phyloP scores from a whole-genome alignment of 2,888 invertebrate species.

The Tachina grossa region DNA sequence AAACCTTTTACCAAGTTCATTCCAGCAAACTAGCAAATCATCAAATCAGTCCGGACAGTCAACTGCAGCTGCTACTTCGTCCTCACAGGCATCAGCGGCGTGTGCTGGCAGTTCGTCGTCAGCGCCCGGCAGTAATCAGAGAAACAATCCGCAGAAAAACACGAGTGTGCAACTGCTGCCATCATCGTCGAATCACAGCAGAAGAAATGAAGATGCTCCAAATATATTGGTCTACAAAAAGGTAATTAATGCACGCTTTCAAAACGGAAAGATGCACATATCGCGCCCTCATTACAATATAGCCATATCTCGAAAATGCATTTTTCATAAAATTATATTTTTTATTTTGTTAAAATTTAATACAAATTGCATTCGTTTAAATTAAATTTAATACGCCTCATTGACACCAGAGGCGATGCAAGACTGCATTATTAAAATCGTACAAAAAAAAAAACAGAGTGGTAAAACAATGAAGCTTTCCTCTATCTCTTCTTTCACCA shows the following conservation, averaged over 20 bases:
- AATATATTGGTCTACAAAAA: conserved; percentile 95
- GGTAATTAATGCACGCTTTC: conserved; percentile 83
- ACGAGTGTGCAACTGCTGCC: conserved; percentile 50
- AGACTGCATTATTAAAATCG: no score
- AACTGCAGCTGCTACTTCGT: conserved; percentile 47
- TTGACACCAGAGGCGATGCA: no score
- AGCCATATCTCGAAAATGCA: no score
- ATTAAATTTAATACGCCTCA: no score
- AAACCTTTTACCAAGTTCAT: conserved; percentile 43
- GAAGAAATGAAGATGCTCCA: conserved; percentile 89
- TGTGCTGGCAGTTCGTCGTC: conserved; percentile 42
- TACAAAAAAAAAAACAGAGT: no score
- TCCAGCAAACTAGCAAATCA: conserved; percentile 47
- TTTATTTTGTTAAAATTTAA: no score
- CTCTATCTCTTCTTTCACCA: no score
- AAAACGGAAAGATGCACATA: no score
- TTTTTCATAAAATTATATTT: no score
- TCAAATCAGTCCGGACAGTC: conserved; percentile 54
- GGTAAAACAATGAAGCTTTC: no score
- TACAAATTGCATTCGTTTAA: no score
- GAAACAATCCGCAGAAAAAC: conserved; percentile 54
- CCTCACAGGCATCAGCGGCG: conserved; percentile 50
- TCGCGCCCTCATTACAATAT: no score
- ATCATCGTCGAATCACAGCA: conserved; percentile 72
- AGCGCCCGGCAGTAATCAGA: conserved; percentile 48